Base-by-base conservation (phyloP, 2,888 invertebrate species). In the Ophioninae sp. region DNA sequence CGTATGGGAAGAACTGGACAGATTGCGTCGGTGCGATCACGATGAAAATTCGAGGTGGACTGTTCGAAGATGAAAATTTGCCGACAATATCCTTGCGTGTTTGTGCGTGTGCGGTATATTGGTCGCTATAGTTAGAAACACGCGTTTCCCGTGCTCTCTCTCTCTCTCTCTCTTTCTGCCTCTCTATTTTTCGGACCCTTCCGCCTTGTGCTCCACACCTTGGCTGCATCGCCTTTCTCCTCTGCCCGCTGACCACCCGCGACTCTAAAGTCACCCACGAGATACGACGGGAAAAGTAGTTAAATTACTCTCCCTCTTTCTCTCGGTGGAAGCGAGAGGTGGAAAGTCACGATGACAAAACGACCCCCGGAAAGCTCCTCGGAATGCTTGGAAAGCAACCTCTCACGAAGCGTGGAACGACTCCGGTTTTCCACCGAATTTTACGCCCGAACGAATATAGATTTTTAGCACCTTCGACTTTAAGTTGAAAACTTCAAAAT, bases 121-220 rank as follows among this genome's bases (percentile, higher is more conserved):
- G 87, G 83, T 87, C 90, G 90, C 92, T 92, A 92, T 92, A 92
- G 92, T 92, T 92, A 92, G 92, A 88, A 84, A 86, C 87, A 85
- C 85, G 87, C 13, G 51, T 87, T 88, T 87, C 75, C 77, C 58
- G 64, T 79, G 71, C 72, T 74, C 76, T 73, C 37, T 37, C 51
- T 65, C 71, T 44, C 41, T 68, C 76, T 41, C 61, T 37, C 23
- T 30, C 72, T 41, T 67, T 44, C 68, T n/a, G 10, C 59, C 56
- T 39, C 63, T 65, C 58, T 63, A 63, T 37, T 41, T 68, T 51
- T 65, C 79, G 20, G 44, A 72, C 74, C 65, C 59, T 59, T 67
- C 58, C 41, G 37, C 51, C 64, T 56, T 56, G 65, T 75, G 39
- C 22, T 73, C 75, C 65, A 39, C 39, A 41, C 58, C 37, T 59